A percentile compares a stretch with the other conserved stretches of the same genome.
Conservation (phyloP, 2,113 vertebrate species). For the Ranitomeya imitator region DNA sequence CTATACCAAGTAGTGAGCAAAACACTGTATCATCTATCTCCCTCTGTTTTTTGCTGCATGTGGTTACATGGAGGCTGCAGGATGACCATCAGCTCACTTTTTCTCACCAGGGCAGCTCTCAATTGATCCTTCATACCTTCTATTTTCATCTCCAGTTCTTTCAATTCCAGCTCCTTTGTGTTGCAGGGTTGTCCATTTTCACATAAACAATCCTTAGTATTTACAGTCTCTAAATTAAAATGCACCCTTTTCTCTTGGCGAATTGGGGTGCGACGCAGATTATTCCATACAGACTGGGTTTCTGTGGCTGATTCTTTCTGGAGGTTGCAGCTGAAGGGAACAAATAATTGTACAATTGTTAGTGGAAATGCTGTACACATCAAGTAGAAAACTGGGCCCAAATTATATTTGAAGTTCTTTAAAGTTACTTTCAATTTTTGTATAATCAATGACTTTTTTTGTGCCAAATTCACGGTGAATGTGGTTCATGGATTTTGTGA, state of each 20-base stretch:
- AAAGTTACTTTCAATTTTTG: too few relatives aligned
- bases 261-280: background rate
- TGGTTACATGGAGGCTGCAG: constrained; percentile 63
- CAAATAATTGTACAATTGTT: background rate
- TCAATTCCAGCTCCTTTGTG: constrained; percentile 68
- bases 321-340: constrained; percentile 69
- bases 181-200: constrained; percentile 57
- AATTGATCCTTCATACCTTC: constrained; percentile 74
- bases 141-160: constrained; percentile 79
- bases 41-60: constrained; percentile 60
- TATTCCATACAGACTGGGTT: constrained; percentile 61
- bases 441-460: too few relatives aligned
- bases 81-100: constrained; percentile 77
- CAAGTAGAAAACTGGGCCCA: too few relatives aligned
- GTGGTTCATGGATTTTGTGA: too few relatives aligned
- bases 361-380: background rate
- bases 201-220: constrained; percentile 19
- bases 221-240: constrained; percentile 73
- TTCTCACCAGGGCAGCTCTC: constrained; percentile 72
- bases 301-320: constrained; percentile 42
- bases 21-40: constrained; percentile 67
- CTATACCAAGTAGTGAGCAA: background rate
- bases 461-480: too few relatives aligned
- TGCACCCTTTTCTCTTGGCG: constrained; percentile 74
- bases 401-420: too few relatives aligned